Conservation (phyloP, 2,888 invertebrate species). For the Seira musarum region DNA sequence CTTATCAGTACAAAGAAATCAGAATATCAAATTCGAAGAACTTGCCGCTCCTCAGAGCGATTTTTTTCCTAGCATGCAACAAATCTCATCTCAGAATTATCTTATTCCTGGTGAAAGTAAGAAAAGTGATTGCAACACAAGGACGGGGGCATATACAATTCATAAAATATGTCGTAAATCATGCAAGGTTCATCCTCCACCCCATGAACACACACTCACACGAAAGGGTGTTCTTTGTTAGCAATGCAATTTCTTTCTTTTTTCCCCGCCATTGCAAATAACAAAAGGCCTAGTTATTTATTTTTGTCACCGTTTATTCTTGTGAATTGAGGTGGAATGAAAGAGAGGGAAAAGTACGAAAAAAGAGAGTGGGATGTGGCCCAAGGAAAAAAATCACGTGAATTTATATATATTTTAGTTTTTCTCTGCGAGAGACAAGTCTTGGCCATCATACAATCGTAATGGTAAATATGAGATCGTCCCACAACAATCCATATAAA, state of each 20-base stretch:
- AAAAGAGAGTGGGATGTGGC: background rate
- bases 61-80: too few relatives aligned
- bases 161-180: background rate
- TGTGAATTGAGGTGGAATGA: conserved; percentile 22
- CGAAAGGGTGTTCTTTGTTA: background rate
- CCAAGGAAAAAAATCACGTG: conserved; percentile 2
- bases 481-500: background rate
- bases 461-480: background rate
- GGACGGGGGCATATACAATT: too few relatives aligned
- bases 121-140: too few relatives aligned
- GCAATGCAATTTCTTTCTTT: background rate
- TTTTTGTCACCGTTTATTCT: conserved; percentile 23
- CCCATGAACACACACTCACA: background rate
- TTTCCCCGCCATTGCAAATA: background rate
- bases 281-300: conserved; percentile 16
- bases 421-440: background rate
- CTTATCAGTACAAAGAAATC: too few relatives aligned
- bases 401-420: conserved; percentile 28
- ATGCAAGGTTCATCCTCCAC: background rate
- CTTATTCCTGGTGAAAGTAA: too few relatives aligned
- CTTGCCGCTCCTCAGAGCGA: too few relatives aligned
- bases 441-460: background rate
- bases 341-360: conserved; percentile 1
- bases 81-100: too few relatives aligned
- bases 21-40: too few relatives aligned